Percentiles rank a stretch among this genome's conserved stretches.
These are phyloP conservation scores for Mormoops blainvillei DNA, from an alignment of 2,113 vertebrate species.

Conservation along the genomic window DNA sequence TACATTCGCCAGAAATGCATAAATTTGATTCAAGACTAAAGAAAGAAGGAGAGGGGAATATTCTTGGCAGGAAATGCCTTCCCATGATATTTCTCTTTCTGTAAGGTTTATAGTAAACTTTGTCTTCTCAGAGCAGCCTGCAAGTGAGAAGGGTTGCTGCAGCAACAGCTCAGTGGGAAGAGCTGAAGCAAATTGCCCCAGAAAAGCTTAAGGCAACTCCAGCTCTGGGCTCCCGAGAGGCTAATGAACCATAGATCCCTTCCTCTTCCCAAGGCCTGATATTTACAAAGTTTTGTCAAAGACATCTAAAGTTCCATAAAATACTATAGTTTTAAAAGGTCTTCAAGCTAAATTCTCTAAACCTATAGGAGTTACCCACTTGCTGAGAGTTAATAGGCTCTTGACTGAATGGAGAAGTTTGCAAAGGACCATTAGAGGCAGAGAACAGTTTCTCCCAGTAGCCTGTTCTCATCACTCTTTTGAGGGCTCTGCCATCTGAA, in stretches of 20 bases:
- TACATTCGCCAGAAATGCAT: not conserved
- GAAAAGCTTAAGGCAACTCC: not conserved
- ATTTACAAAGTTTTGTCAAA: conserved; percentile 24
- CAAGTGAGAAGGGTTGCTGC: not conserved
- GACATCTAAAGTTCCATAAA: not conserved
- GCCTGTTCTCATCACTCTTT: not conserved
- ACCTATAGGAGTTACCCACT: conserved; percentile 17
- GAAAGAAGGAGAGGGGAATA: not conserved
- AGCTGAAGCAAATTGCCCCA: not conserved
- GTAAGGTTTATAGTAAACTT: not conserved
- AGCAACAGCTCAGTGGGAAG: not conserved
- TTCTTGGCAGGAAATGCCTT: not conserved
- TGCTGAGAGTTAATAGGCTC: conserved; percentile 27
- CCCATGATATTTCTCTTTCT: not conserved
- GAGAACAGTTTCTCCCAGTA: not conserved
- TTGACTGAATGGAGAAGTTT: not conserved
- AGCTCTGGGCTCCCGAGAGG: not conserved
- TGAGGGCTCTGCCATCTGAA: not conserved
- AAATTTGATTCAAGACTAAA: conserved; percentile 17
- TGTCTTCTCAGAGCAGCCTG: not conserved
- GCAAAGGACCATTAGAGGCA: not conserved
- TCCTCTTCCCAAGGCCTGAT: conserved; percentile 20
- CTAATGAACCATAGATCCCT: not conserved
- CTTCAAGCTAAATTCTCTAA: conserved; percentile 33
- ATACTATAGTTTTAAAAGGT: conserved; percentile 40